Conservation (phyloP, 2,797 vertebrate genomes). For the Orestias chungarensis region DNA sequence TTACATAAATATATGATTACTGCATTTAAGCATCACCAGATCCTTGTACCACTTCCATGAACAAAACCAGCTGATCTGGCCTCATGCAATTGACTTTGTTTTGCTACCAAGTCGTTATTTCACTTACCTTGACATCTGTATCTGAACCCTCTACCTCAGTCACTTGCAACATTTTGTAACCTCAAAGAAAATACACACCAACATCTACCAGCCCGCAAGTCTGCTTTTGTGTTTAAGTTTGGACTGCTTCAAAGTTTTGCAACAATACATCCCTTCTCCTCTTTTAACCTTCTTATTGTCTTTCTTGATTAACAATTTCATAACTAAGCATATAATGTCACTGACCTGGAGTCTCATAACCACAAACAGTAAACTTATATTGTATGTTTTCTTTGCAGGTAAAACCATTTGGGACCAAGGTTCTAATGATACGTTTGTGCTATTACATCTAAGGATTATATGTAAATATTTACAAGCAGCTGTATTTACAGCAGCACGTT, state of each 20-base stretch:
- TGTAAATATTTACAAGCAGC: slow-evolving; percentile 27
- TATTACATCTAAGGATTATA: slow-evolving; percentile 15
- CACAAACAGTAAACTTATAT: neutral
- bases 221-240: neutral
- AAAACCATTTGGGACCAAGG: slow-evolving; percentile 23
- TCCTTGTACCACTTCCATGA: neutral
- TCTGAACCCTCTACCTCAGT: neutral
- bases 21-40: neutral
- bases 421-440: neutral
- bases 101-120: neutral
- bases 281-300: neutral
- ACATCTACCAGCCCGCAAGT: neutral
- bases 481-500: slow-evolving; percentile 17
- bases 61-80: neutral
- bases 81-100: neutral
- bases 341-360: neutral
- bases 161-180: neutral
- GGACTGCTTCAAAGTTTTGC: neutral
- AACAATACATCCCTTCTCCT: neutral
- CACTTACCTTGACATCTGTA: neutral
- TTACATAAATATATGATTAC: neutral
- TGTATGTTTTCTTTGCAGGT: slow-evolving; percentile 4
- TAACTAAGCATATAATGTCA: neutral
- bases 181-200: neutral
- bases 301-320: neutral